Base-by-base conservation (phyloP, 2,797 vertebrate genomes). In the Anguilla pacifica region DNA sequence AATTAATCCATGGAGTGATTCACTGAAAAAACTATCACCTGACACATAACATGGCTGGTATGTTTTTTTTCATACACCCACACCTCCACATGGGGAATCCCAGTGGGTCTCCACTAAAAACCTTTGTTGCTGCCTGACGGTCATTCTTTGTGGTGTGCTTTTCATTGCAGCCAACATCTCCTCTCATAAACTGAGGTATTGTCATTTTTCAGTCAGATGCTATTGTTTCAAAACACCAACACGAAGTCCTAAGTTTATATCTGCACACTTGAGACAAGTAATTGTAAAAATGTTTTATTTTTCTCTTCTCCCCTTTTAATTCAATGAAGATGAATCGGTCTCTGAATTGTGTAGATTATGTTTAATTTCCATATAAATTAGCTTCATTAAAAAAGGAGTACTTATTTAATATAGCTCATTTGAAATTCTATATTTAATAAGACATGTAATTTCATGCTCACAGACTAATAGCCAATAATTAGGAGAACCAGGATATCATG, bases 291-390 rank as follows among this genome's bases (percentile, higher is more conserved):
- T 31, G 84, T 72, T n/a, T 64, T 19, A 19, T 64, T 87, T 83
- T 57, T 51, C 46, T 25, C 90, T 90, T 92, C 90, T 87, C 90
- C 91, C 89, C 83, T 92, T 90, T 92, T 91, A 92, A 93, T 91
- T 93, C 94, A 94, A 91, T 92, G 93, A 94, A 94, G 92, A 94
- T 95, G 93, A 94, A 95, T 95, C 94, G 94, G 92, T 88, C 31
- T 53, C 90, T 92, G 93, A 94, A 96, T 96, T 89, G 91, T 94
- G 92, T 91, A 93, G 94, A 95, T 96, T 95, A 94, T 93, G 93
- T 93, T 93, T 94, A 94, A 96, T 96, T 96, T 96, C 96, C 96
- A 96, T 96, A 96, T 96, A 96, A 96, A 96, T 96, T 94, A 96
- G 95, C 94, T 96, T 96, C 95, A 96, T 96, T 96, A 96, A 95